These are phyloP conservation scores for Psophia crepitans DNA, from an alignment of 2,113 vertebrate species.

Conservation along the genomic window DNA sequence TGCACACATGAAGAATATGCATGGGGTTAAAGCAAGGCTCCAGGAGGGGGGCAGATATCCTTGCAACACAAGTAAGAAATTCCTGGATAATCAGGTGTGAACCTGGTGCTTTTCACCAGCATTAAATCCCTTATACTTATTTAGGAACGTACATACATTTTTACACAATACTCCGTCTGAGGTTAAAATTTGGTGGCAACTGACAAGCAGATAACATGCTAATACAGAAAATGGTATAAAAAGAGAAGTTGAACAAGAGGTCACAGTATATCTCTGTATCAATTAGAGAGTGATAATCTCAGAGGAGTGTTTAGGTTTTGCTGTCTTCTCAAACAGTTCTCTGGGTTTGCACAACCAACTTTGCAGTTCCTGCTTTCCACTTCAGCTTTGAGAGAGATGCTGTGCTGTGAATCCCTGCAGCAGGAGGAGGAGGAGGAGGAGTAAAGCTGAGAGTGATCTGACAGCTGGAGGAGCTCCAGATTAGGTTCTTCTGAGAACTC, in stretches of 20 bases:
- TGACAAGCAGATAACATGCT: background rate
- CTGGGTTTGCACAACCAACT: background rate
- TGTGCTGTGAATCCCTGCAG: background rate
- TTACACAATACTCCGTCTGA: background rate
- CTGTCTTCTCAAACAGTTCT: background rate
- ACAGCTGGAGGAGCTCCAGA: background rate
- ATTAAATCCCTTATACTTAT: background rate
- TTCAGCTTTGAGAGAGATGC: background rate
- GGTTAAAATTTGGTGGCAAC: background rate
- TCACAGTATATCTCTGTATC: background rate
- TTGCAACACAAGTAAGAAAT: background rate
- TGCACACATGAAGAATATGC: background rate
- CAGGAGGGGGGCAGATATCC: background rate
- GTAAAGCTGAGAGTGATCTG: background rate
- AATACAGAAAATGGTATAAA: background rate
- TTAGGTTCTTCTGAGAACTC: background rate
- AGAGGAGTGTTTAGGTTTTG: background rate
- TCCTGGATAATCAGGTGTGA: background rate
- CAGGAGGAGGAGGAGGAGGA: background rate
- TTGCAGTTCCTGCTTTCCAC: background rate
- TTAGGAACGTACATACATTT: background rate
- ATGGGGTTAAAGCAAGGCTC: background rate
- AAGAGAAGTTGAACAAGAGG: background rate
- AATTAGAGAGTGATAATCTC: background rate
- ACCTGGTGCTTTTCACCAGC: background rate